A percentile compares a stretch with the other conserved stretches of the same genome.
These are phyloP conservation scores for Vimba vimba DNA, from an alignment of 2,113 vertebrate genomes.

Conservation along the genomic window DNA sequence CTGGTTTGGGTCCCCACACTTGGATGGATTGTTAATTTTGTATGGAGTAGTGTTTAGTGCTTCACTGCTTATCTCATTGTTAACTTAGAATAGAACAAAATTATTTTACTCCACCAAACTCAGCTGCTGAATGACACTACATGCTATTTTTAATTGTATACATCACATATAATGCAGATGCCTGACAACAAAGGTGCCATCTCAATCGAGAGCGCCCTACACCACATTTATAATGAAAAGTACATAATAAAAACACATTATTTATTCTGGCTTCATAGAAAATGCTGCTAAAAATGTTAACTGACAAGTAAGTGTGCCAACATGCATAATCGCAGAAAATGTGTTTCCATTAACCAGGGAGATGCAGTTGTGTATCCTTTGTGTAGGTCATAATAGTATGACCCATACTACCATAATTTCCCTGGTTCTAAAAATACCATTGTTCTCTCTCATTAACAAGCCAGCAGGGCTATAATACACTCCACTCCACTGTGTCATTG, in stretches of 20 bases:
- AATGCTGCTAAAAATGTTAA: not conserved
- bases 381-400: conserved; percentile 32
- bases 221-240: too few species aligned
- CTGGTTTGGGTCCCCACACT: too few species aligned
- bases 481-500: conserved; percentile 10
- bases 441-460: conserved; percentile 39
- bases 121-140: too few species aligned
- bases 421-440: conserved; percentile 4
- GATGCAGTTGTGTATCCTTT: conserved; percentile 41
- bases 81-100: too few species aligned
- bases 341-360: conserved; percentile 29
- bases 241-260: not conserved
- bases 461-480: not conserved
- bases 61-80: too few species aligned
- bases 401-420: conserved; percentile 25
- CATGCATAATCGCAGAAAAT: not conserved
- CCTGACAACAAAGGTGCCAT: too few species aligned
- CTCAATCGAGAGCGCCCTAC: too few species aligned
- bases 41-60: too few species aligned
- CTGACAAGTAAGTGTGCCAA: not conserved
- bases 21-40: too few species aligned
- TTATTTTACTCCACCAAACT: not conserved
- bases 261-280: not conserved
- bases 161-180: too few species aligned
- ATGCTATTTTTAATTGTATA: too few species aligned